Percentiles rank a stretch among this genome's conserved stretches.
These are phyloP conservation scores for Boloria euphrosyne DNA, from an alignment of 2,888 invertebrate species.

Conservation along the genomic window DNA sequence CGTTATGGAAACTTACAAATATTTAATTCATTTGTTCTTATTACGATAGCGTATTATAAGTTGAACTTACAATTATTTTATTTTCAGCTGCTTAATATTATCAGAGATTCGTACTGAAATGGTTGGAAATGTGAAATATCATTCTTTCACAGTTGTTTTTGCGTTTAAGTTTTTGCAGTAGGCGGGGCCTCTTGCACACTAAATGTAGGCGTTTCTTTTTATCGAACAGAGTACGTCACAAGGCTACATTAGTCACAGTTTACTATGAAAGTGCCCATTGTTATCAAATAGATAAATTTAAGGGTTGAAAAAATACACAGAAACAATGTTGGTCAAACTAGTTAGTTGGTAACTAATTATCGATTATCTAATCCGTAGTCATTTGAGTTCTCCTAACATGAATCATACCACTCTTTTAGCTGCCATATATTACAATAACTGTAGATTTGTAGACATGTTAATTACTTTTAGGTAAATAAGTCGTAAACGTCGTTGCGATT, in stretches of 20 bases:
- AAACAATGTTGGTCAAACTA: neutral
- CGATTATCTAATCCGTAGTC: neutral
- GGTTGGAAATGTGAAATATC: neutral
- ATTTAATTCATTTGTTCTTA: conserved; percentile 20
- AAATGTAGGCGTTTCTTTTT: conserved; percentile 69
- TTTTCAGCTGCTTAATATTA: neutral
- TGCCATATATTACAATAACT: neutral
- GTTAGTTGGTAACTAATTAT: neutral
- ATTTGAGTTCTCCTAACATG: neutral
- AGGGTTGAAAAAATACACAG: conserved; percentile 21
- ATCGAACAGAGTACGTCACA: conserved; percentile 53
- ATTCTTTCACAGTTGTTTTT: conserved; percentile 43
- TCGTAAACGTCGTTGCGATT: too few species aligned
- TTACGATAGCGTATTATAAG: neutral
- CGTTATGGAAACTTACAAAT: conserved; percentile 24
- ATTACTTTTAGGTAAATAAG: too few species aligned
- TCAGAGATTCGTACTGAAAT: neutral
- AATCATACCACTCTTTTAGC: neutral
- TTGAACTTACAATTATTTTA: neutral
- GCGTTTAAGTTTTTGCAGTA: conserved; percentile 60
- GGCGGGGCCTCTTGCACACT: conserved; percentile 66
- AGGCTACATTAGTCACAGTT: conserved; percentile 68
- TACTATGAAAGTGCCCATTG: conserved; percentile 23
- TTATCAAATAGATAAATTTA: conserved; percentile 15
- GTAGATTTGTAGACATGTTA: too few species aligned